These are phyloP conservation scores for Nemapogon koenigi DNA, from an alignment of 2,888 invertebrate species.

Conservation along the genomic window DNA sequence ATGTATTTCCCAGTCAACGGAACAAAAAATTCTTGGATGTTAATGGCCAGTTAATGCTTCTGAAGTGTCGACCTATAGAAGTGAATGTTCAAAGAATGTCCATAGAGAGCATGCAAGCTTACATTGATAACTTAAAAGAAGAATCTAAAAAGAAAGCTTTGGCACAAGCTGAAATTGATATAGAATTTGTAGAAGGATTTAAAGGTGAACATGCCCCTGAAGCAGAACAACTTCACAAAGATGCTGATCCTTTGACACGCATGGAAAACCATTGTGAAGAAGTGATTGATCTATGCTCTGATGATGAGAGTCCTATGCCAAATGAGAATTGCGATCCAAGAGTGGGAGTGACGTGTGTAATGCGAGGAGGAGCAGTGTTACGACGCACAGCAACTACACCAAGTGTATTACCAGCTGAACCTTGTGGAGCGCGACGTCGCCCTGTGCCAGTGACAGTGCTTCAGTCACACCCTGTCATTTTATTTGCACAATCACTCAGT, in stretches of 20 bases:
- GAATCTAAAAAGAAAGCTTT: conserved; percentile 27
- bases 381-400: conserved; percentile 39
- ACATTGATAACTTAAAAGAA: conserved; percentile 34
- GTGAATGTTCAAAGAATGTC: conserved; percentile 52
- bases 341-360: conserved; percentile 42
- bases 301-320: conserved; percentile 60
- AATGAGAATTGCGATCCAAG: conserved; percentile 55
- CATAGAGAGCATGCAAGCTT: conserved; percentile 41
- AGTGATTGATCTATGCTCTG: conserved; percentile 73
- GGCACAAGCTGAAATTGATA: conserved; percentile 36
- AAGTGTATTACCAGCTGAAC: conserved; percentile 40
- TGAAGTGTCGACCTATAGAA: conserved; percentile 54
- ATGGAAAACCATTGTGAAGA: conserved; percentile 50
- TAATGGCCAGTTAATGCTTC: conserved; percentile 51
- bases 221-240: no score
- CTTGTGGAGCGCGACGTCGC: conserved; percentile 43
- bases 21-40: conserved; percentile 46
- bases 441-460: conserved; percentile 25
- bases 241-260: conserved; percentile 38
- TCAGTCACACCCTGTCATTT: conserved; percentile 49
- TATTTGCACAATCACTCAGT: conserved; percentile 49
- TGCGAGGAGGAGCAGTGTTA: conserved; percentile 44
- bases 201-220: conserved; percentile 33
- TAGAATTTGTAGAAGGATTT: conserved; percentile 49
- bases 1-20: conserved; percentile 46